A percentile compares a stretch with the other conserved stretches of the same genome.
phyloP scores from a whole-genome alignment of 2,888 invertebrate species.

The Pherbina coryleti region DNA sequence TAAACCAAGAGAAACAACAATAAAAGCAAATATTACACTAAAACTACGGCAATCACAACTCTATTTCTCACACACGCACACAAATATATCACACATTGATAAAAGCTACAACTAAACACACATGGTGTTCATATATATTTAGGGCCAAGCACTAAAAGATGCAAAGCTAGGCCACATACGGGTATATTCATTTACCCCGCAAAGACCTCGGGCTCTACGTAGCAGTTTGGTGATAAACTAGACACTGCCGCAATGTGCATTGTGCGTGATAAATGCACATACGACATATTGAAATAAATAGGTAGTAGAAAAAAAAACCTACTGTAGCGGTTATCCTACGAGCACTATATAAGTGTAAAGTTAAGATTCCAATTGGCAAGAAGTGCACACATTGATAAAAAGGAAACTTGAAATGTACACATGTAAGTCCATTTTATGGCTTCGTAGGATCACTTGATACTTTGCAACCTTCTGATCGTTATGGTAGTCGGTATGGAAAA shows the following conservation, averaged over 20 bases:
- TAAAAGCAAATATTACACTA: constrained; percentile 11
- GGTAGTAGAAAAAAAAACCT: neutral
- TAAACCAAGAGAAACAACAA: constrained; percentile 11
- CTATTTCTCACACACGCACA: constrained; percentile 13
- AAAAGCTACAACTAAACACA: neutral
- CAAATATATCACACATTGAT: neutral
- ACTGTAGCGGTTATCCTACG: neutral
- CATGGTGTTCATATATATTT: neutral
- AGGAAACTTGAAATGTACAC: neutral
- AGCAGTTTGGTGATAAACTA: neutral
- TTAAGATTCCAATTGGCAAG: too few relatives aligned
- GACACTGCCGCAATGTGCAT: neutral
- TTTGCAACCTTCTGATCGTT: constrained; percentile 3
- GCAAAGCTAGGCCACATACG: constrained; percentile 5
- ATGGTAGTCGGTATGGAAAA: neutral
- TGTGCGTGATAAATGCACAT: too few relatives aligned
- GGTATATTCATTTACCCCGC: neutral
- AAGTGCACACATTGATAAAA: neutral
- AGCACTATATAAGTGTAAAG: neutral
- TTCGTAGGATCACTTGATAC: constrained; percentile 17
- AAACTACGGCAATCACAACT: constrained; percentile 18
- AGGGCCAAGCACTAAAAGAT: neutral
- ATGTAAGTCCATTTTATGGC: constrained; percentile 4
- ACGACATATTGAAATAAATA: neutral
- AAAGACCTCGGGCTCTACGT: neutral